phyloP scores from a whole-genome alignment of 2,797 vertebrate genomes.

The Anableps anableps region DNA sequence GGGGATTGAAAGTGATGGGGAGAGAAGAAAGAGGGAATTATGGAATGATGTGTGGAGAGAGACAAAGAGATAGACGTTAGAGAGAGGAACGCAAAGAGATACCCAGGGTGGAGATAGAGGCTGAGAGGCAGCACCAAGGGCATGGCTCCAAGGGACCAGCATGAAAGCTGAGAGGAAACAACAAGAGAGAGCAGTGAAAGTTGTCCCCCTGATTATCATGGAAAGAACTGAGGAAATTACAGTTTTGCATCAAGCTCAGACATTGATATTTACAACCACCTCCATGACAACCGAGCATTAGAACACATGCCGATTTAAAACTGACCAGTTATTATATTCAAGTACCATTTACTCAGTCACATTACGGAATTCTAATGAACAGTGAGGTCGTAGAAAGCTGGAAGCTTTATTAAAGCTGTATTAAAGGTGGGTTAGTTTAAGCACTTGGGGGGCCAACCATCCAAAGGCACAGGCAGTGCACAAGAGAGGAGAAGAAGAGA shows the following conservation, averaged over 20 bases:
- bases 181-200: slow-evolving; percentile 1
- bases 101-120: slow-evolving; percentile 26
- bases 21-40: slow-evolving; percentile 28
- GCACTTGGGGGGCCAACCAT: neutral
- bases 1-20: slow-evolving; percentile 54
- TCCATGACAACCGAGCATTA: neutral
- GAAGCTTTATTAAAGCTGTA: neutral
- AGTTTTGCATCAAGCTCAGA: neutral
- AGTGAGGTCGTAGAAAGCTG: neutral
- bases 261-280: neutral
- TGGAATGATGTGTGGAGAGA: slow-evolving; percentile 28
- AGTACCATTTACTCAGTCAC: neutral
- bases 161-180: slow-evolving; percentile 5
- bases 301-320: neutral
- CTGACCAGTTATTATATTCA: neutral
- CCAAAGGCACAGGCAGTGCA: neutral
- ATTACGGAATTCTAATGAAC: neutral
- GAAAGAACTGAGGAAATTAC: neutral
- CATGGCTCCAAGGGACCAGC: slow-evolving; percentile 17
- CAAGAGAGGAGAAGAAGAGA: neutral
- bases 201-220: neutral
- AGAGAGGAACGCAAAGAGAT: slow-evolving; percentile 21
- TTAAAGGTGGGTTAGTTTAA: neutral
- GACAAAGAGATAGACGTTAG: slow-evolving; percentile 16
- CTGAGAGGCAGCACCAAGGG: slow-evolving; percentile 25